A percentile compares a stretch with the other conserved stretches of the same genome.
These are phyloP conservation scores for Ormyrus rosae DNA, from an alignment of 2,888 invertebrate genomes.

Conservation along the genomic window DNA sequence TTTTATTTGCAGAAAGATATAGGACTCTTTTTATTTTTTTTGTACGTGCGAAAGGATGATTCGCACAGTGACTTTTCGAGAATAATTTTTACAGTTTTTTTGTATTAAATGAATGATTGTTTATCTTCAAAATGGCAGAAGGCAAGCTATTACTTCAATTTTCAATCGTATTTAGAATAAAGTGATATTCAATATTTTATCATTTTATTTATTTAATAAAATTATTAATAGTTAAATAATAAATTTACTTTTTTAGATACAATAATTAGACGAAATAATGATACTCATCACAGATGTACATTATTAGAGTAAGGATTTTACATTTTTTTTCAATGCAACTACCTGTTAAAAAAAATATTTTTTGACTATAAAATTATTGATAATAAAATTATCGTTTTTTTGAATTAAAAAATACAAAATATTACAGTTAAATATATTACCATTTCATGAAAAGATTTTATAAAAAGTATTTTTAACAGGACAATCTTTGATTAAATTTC, in stretches of 20 bases:
- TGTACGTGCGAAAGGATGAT: neutral
- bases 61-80: no score
- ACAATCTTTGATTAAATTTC: no score
- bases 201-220: slow-evolving; percentile 17
- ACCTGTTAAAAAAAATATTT: no score
- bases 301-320: slow-evolving; percentile 27
- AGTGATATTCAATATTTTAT: no score
- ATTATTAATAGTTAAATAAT: neutral
- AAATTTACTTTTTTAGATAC: neutral
- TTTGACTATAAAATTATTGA: no score
- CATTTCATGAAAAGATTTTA: no score
- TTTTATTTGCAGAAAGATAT: slow-evolving; percentile 13
- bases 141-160: slow-evolving; percentile 14
- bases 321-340: neutral
- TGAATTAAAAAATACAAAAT: no score
- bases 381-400: no score
- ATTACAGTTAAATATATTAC: no score
- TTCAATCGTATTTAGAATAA: no score
- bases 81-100: neutral
- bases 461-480: no score
- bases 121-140: slow-evolving; percentile 37
- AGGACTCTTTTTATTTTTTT: slow-evolving; percentile 18
- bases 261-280: neutral
- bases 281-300: slow-evolving; percentile 8
- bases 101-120: neutral